A percentile compares a stretch with the other conserved stretches of the same genome.
Conservation (phyloP, 2,888 invertebrate species). For the Allacma fusca region DNA sequence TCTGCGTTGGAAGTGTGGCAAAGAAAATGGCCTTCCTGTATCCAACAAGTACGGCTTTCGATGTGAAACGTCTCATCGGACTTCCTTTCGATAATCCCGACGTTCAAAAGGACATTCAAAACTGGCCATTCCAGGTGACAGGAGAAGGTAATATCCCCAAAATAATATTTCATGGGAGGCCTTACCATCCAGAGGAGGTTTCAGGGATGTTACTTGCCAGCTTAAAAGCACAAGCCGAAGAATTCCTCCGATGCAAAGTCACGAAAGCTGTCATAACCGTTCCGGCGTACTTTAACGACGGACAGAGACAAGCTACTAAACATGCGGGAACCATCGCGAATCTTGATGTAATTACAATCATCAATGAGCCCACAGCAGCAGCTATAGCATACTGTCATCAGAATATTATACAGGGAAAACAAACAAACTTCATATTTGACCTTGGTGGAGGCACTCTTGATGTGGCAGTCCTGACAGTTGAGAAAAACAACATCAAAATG, state of each 20-base stretch:
- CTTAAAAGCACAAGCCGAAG: conserved; percentile 29
- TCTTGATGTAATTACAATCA: conserved; percentile 13
- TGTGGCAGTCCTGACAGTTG: conserved; percentile 20
- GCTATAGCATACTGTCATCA: conserved; percentile 32
- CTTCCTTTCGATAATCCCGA: conserved; percentile 84
- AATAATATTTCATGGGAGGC: conserved; percentile 1
- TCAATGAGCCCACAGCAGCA: conserved; percentile 40
- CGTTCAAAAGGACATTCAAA: conserved; percentile 93
- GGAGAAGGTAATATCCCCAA: conserved; percentile 64
- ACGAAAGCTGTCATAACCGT: conserved; percentile 33
- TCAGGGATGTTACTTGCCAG: conserved; percentile 21
- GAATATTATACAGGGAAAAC: background rate
- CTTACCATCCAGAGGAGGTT: conserved; percentile 34
- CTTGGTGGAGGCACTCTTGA: conserved; percentile 42
- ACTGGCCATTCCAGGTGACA: conserved; percentile 90
- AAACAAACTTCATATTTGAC: conserved; percentile 33
- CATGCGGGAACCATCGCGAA: conserved; percentile 32
- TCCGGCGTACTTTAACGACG: conserved; percentile 39
- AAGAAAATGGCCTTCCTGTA: conserved; percentile 74
- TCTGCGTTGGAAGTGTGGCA: conserved; percentile 81
- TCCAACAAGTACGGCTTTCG: conserved; percentile 66
- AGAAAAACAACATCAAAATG: background rate
- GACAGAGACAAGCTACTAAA: conserved; percentile 32
- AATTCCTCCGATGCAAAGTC: background rate
- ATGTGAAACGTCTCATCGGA: conserved; percentile 93